Percentiles rank a stretch among this genome's conserved stretches.
Conservation (phyloP, 2,797 vertebrate genomes). For the Parambassis ranga region DNA sequence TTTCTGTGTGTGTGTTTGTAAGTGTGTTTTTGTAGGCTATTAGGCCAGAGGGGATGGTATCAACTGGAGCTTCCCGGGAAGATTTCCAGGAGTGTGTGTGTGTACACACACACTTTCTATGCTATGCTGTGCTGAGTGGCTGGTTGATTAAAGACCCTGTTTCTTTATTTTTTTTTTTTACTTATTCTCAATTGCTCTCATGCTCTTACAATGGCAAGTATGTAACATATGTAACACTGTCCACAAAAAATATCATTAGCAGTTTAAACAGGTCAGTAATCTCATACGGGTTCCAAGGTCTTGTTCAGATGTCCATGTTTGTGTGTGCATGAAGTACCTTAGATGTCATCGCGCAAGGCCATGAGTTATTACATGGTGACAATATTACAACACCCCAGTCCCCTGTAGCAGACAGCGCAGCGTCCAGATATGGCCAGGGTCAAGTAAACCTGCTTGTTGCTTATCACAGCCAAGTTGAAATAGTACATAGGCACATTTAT, state of each 20-base stretch:
- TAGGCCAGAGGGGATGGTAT: conserved; percentile 44
- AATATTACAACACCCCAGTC: conserved; percentile 49
- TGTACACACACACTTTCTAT: conserved; percentile 1
- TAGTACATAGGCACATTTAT: conserved; percentile 35
- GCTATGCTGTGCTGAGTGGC: conserved; percentile 1
- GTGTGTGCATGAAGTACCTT: conserved; percentile 25
- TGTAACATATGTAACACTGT: conserved; percentile 4
- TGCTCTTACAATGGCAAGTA: conserved; percentile 16
- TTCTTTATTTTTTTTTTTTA: background rate
- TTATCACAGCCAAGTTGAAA: conserved; percentile 51
- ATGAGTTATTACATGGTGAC: conserved; percentile 66
- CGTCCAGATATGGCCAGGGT: conserved; percentile 50
- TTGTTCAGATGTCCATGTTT: conserved; percentile 11
- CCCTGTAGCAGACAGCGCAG: conserved; percentile 18
- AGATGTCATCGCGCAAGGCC: conserved; percentile 34
- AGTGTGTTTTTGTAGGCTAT: conserved; percentile 46
- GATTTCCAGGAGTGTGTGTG: conserved; percentile 39
- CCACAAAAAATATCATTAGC: conserved; percentile 34
- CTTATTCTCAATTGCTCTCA: conserved; percentile 38
- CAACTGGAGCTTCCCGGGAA: conserved; percentile 54
- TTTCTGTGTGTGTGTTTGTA: conserved; percentile 9
- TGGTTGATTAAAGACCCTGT: conserved; percentile 38
- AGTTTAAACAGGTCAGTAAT: conserved; percentile 30
- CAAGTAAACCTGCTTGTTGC: conserved; percentile 48
- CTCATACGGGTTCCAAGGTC: conserved; percentile 14